Evolutionary conservation across 2,113 vertebrate genomes (phyloP).

Genomic region (Chloroceryle aenea): DNA sequence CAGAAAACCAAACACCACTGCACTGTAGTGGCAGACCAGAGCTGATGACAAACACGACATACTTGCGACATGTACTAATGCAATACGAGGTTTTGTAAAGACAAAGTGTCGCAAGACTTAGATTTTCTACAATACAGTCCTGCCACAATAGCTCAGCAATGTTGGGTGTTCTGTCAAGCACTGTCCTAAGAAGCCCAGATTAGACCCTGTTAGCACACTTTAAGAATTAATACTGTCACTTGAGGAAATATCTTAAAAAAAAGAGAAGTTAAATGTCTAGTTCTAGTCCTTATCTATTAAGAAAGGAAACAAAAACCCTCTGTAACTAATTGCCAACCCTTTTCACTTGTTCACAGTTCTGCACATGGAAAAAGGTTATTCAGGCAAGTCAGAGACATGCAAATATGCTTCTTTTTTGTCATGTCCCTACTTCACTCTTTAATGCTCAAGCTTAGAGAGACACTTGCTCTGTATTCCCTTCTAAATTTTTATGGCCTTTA

Average conservation of each 20-base stretch:
- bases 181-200: neutral
- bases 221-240: neutral
- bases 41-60: accelerated
- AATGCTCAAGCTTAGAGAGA: neutral
- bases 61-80: accelerated
- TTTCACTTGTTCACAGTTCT: neutral
- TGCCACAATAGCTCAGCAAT: neutral
- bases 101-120: neutral
- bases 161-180: neutral
- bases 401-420: neutral
- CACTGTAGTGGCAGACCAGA: neutral
- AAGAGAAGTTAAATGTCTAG: neutral
- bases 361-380: neutral
- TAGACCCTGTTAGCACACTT: neutral
- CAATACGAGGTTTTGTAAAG: accelerated
- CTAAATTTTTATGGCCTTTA: neutral
- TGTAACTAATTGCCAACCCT: neutral
- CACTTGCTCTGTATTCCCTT: neutral
- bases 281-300: neutral
- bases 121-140: neutral
- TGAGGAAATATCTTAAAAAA: neutral
- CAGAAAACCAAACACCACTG: accelerated
- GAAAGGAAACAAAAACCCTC: neutral
- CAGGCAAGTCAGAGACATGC: neutral
- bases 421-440: neutral